A percentile compares a stretch with the other conserved stretches of the same genome.
These are phyloP conservation scores for Sebastes vulpes DNA, from an alignment of 2,797 vertebrate genomes.

Conservation along the genomic window DNA sequence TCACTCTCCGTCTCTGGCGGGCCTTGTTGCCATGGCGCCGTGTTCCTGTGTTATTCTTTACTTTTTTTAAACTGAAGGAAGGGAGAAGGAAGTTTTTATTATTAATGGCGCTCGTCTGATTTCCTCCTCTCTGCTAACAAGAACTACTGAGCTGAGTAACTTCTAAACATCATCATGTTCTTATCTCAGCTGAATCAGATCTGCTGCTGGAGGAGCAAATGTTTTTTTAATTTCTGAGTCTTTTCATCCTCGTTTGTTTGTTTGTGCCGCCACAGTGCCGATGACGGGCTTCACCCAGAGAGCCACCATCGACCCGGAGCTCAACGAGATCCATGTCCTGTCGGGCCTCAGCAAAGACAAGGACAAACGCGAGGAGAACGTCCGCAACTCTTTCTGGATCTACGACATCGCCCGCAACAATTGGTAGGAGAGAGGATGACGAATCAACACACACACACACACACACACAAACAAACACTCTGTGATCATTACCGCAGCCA, in stretches of 20 bases:
- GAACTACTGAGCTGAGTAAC: neutral
- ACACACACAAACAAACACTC: neutral
- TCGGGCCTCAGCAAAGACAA: constrained; percentile 99
- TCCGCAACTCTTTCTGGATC: constrained; percentile 99
- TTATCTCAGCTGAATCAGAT: neutral
- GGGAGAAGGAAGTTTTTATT: neutral
- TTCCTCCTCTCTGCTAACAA: neutral
- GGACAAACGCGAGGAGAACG: constrained; percentile 98
- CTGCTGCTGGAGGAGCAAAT: neutral
- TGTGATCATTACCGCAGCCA: constrained; percentile 11
- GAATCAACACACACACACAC: neutral
- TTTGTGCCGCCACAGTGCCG: constrained; percentile 85
- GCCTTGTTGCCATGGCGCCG: constrained; percentile 51
- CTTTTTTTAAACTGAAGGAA: neutral
- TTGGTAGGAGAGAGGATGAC: constrained; percentile 86
- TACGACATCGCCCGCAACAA: constrained; percentile 98
- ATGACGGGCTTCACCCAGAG: constrained; percentile 99
- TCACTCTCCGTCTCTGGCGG: constrained; percentile 1
- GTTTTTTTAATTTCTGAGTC: neutral
- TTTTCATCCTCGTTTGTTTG: neutral
- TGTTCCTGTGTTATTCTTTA: constrained; percentile 18
- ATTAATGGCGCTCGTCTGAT: neutral
- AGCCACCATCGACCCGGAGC: constrained; percentile 98
- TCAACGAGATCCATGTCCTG: constrained; percentile 98
- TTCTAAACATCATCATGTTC: neutral